A percentile compares a stretch with the other conserved stretches of the same genome.
phyloP scores from a whole-genome alignment of 2,797 vertebrate species.

The Tapera naevia region DNA sequence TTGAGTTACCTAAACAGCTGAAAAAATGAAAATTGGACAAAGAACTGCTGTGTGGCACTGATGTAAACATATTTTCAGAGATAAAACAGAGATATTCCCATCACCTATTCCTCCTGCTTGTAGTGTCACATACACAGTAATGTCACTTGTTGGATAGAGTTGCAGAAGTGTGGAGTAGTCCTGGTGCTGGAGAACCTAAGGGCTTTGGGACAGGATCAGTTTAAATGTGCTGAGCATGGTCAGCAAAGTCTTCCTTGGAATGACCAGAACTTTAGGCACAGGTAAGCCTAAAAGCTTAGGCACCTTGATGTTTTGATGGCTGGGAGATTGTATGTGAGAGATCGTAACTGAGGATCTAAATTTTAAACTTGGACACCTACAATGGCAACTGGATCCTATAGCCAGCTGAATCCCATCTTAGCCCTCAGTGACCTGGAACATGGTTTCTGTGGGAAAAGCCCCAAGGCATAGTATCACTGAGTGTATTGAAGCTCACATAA shows the following conservation, averaged over 20 bases:
- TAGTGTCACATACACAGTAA: accelerated
- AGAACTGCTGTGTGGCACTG: neutral
- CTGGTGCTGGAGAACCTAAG: neutral
- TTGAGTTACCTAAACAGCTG: neutral
- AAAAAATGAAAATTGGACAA: neutral
- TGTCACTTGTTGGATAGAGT: neutral
- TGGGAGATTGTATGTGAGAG: neutral
- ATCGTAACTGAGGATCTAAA: neutral
- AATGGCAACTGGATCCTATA: neutral
- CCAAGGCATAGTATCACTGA: neutral
- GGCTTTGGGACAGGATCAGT: neutral
- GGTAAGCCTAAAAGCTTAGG: neutral
- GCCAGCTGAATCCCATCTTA: neutral
- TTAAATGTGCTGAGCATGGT: neutral
- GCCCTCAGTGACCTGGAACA: neutral
- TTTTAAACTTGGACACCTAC: neutral
- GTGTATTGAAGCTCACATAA: neutral
- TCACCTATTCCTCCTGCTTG: neutral
- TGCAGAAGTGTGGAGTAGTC: neutral
- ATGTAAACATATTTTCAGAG: neutral
- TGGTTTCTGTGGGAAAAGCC: neutral
- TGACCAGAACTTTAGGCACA: neutral
- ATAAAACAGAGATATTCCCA: neutral
- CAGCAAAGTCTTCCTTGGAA: neutral
- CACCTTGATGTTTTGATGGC: neutral